Conservation (phyloP, 2,113 vertebrate genomes). For the Cheilinus undulatus region DNA sequence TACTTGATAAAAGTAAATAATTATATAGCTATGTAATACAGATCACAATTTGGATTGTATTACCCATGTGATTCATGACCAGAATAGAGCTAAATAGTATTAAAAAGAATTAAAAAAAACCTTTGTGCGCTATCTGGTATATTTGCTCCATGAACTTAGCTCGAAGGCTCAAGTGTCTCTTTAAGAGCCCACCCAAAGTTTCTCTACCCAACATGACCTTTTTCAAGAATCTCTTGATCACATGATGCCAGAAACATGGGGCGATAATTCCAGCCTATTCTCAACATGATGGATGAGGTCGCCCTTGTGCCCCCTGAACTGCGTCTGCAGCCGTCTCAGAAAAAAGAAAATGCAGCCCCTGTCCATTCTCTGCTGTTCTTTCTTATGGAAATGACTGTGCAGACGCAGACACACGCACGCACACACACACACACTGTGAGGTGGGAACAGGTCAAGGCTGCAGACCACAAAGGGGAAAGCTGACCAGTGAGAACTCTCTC, state of each 20-base stretch:
- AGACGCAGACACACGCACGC: constrained; percentile 37
- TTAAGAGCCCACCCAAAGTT: constrained; percentile 26
- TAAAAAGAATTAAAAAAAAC: constrained; percentile 5
- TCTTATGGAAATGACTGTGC: constrained; percentile 79
- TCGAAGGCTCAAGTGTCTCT: constrained; percentile 29
- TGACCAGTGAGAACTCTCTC: constrained; percentile 75
- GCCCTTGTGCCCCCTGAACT: constrained; percentile 49
- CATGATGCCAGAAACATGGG: constrained; percentile 56
- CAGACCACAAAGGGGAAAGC: constrained; percentile 68
- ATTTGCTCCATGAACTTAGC: constrained; percentile 31
- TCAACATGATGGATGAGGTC: constrained; percentile 70
- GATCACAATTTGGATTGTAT: too few relatives aligned
- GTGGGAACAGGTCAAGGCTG: constrained; percentile 79
- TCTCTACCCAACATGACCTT: constrained; percentile 59
- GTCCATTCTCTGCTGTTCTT: constrained; percentile 74
- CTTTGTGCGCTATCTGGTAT: too few relatives aligned
- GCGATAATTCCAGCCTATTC: constrained; percentile 64
- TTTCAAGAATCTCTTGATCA: constrained; percentile 64
- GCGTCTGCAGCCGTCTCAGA: constrained; percentile 49
- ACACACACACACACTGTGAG: constrained; percentile 36
- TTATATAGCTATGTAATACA: too few relatives aligned
- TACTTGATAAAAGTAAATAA: too few relatives aligned
- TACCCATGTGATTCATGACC: constrained; percentile 17
- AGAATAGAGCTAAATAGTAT: constrained; percentile 11
- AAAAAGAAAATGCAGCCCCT: constrained; percentile 62